Evolutionary conservation across 2,113 vertebrate species (phyloP), one percentile per base, ranked within the genome.

Genomic region (Mesocricetus auratus): DNA sequence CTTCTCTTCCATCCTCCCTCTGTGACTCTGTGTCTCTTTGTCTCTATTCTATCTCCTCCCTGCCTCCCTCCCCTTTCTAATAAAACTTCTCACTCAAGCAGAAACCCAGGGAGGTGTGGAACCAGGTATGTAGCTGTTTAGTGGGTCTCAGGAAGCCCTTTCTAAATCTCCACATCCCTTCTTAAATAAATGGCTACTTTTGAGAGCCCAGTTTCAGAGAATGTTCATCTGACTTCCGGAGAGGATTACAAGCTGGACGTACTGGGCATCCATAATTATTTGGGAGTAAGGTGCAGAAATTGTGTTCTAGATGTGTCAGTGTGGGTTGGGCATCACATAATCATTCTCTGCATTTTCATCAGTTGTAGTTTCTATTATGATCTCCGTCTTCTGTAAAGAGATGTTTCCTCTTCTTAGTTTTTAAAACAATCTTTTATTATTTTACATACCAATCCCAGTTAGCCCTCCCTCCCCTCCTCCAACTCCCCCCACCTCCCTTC

Each of bases 111-210:
- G 3, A 47, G 33, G 42, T 33, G 9, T 86, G 58, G n/a, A 83
- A 17, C 3, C 53, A 24, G 2, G 1, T 60, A 6, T 26, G 5
- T 26, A 17, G 2, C 19, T 45, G 19, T 4, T 10, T 24, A 58
- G 7, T 50, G 56, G 5, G 19, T 45, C 45, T 42, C 31, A 5
- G 19, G 3, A 71, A 45, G 33, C 62, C 22, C 77, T 24, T 42
- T 42, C 9, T 60, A 16, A 6, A 16, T 39, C 56, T 64, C 39
- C 4, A 13, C 4, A 1, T 12, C 36, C 7, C 24, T 1, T 58
- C 19, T 45, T 39, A 68, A 17, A 69, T 2, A 50, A 89, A 13
- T 17, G 9, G 0, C 22, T 69, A 68, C 19, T 50, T 75, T 66
- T 56, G 21, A 50, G 71, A 36, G 36, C 53, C 31, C 26, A 5